A percentile compares a stretch with the other conserved stretches of the same genome.
Conservation (phyloP, 2,888 invertebrate genomes). For the Tupiocoris notatus region DNA sequence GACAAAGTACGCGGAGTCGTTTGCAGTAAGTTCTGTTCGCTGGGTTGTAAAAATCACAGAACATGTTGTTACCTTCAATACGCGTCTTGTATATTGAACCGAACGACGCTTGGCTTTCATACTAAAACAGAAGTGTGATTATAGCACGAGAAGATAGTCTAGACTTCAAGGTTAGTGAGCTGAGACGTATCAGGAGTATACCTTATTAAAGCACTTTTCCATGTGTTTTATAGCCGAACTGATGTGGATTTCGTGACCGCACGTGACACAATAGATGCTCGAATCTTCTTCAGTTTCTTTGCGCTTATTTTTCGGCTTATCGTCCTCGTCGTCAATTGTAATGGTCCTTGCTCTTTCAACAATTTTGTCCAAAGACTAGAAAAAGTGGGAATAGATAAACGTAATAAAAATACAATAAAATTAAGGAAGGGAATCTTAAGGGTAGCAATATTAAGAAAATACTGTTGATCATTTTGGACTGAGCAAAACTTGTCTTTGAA, state of each 20-base stretch:
- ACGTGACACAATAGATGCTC: slow-evolving; percentile 93
- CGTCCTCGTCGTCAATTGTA: slow-evolving; percentile 60
- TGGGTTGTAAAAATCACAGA: slow-evolving; percentile 94
- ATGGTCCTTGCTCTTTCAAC: slow-evolving; percentile 75
- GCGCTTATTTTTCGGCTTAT: slow-evolving; percentile 56
- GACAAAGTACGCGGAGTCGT: slow-evolving; percentile 89
- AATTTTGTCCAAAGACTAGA: slow-evolving; percentile 70
- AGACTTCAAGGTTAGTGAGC: no score
- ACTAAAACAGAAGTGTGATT: no score
- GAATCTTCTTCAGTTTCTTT: slow-evolving; percentile 65
- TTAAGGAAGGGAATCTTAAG: no score
- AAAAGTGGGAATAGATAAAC: background rate
- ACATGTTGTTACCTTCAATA: slow-evolving; percentile 94
- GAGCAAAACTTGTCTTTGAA: no score
- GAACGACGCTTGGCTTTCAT: slow-evolving; percentile 95
- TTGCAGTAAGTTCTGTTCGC: slow-evolving; percentile 91
- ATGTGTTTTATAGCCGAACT: slow-evolving; percentile 91
- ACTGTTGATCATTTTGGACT: no score
- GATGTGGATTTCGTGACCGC: slow-evolving; percentile 92
- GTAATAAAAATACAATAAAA: background rate
- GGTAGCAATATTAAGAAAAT: no score
- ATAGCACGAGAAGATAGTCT: no score
- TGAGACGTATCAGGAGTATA: no score
- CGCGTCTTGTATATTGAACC: slow-evolving; percentile 91
- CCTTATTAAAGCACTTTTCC: slow-evolving; percentile 96